Evolutionary conservation across 2,888 invertebrate species (phyloP).

Genomic region (Bugulina stolonifera): DNA sequence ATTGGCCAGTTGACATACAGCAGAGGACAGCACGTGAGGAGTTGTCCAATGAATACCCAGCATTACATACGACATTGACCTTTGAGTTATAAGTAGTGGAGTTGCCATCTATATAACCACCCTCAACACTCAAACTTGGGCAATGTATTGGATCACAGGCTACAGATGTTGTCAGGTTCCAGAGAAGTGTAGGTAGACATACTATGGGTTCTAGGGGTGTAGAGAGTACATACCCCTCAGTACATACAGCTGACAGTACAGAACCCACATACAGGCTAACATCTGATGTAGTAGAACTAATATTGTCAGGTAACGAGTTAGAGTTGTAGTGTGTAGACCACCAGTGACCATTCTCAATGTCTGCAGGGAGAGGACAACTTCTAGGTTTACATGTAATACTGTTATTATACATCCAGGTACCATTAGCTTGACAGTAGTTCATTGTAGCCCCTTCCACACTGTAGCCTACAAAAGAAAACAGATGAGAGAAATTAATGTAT

Average conservation of each 20-base stretch:
- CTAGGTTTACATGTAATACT: neutral
- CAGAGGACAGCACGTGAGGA: neutral
- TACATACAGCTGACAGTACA: neutral
- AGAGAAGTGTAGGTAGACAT: neutral
- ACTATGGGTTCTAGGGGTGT: neutral
- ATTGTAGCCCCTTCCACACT: neutral
- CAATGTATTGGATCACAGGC: neutral
- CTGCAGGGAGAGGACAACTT: neutral
- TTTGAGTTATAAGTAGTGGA: neutral
- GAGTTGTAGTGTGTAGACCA: neutral
- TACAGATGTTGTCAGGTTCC: neutral
- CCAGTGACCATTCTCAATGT: neutral
- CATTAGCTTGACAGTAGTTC: conserved; percentile 22
- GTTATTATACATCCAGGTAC: neutral
- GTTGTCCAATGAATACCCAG: neutral
- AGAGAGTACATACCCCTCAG: neutral
- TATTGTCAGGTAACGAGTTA: neutral
- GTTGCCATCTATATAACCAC: neutral
- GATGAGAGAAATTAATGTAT: too few relatives aligned
- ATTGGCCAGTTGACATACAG: neutral
- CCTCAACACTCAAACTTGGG: neutral
- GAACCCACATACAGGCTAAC: neutral
- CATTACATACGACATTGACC: neutral
- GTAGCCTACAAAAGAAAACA: neutral
- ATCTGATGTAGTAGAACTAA: neutral